Base-by-base conservation (phyloP, 2,797 vertebrate species). In the Distichodus sexfasciatus region DNA sequence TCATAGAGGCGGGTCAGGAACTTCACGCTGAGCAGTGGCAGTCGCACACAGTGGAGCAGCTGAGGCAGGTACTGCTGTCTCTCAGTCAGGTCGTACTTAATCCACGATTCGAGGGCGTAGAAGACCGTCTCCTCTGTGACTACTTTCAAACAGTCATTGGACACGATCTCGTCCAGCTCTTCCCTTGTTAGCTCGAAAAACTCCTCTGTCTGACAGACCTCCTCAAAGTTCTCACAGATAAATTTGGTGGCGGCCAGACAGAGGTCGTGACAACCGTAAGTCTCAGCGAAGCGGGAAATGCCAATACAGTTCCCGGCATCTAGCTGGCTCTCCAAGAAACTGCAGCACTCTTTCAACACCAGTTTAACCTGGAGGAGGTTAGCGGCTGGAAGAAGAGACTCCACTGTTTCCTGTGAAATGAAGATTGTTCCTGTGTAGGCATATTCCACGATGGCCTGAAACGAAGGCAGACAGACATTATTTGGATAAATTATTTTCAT, bases 231-330 rank as follows among this genome's bases (percentile, higher is more conserved):
- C 72, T 92, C 95, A 66, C 96, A 99, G 75, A 99, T 96, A 72
- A 96, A 99, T 80, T 99, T 98, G 66, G 86, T 93, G 36, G 97
- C 96, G 0, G 97, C 95, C 82, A 98, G 70, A 83, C 92, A 99
- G 23, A 99, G 93, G 74, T 99, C 96, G 43, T 92, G 95, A 80
- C 97, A 99, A 82, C 96, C 96, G 1, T 99, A 99, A 0, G 95
- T 98, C 86, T 98, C 97, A 6, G 97, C 97, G 36, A 99, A 99
- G 59, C 97, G 97, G 6, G 95, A 96, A 80, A 99, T 99, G 48
- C 97, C 97, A 29, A 99, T 98, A 88, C 97, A 99, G 69, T 99
- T 99, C 33, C 95, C 94, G n/a, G 95, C 93, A 7, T 99, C 97
- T 7, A 99, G 93, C 66, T 99, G 97, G 83, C 94, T 97, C 75